phyloP scores from a whole-genome alignment of 2,797 vertebrate genomes.

The Anisognathus igniventris region DNA sequence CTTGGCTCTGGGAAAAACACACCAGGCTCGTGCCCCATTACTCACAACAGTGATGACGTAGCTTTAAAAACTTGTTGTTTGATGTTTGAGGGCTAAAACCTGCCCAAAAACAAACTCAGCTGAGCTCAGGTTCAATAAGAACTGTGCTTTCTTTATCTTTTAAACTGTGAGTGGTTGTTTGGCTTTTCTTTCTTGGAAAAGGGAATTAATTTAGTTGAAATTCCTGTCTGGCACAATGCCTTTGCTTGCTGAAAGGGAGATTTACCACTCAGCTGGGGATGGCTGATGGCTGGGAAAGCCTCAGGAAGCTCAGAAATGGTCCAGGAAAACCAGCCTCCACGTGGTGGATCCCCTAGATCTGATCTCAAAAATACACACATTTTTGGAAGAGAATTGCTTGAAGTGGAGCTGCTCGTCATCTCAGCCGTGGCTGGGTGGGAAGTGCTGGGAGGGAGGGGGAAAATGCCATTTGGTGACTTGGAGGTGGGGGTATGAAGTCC shows the following conservation, averaged over 20 bases:
- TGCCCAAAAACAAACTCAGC: neutral
- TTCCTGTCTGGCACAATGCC: neutral
- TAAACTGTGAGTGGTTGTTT: neutral
- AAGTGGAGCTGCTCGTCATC: neutral
- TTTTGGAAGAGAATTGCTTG: neutral
- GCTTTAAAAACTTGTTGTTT: neutral
- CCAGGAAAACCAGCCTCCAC: neutral
- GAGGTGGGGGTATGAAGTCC: neutral
- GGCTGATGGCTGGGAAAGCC: neutral
- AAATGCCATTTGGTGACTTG: neutral
- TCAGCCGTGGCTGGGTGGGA: fast-evolving
- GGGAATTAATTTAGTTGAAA: neutral
- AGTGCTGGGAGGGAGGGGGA: neutral
- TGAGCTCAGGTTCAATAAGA: neutral
- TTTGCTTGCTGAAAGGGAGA: neutral
- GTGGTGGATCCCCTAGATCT: neutral
- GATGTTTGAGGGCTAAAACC: neutral
- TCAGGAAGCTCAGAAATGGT: neutral
- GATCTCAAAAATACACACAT: neutral
- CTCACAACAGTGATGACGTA: neutral
- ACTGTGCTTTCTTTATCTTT: neutral
- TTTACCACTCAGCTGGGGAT: neutral
- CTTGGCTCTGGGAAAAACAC: neutral
- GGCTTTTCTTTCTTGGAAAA: neutral
- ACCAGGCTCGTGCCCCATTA: neutral